Base-by-base conservation (phyloP, 2,888 invertebrate genomes). In the Yponomeuta malinellus region DNA sequence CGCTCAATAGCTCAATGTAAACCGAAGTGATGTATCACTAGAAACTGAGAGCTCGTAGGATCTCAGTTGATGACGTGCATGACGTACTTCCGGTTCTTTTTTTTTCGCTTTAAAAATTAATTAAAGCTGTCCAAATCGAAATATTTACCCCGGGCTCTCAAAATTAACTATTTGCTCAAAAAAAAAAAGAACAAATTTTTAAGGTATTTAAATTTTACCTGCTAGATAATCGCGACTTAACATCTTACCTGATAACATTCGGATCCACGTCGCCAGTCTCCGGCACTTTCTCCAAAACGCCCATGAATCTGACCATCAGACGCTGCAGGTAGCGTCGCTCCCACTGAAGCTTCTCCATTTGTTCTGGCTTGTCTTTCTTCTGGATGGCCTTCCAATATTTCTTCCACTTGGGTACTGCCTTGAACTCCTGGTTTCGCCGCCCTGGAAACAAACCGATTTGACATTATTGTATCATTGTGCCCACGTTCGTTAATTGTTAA, bases 331-430 rank as follows among this genome's bases (percentile, higher is more conserved):
- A 99, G 71, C 94, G 95, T 66, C 98, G 93, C 82, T 98, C 98
- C 96, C 97, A 98, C 68, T 94, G 94, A 15, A 96, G 83, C 76
- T 95, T 95, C 1, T 96, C 95, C 72, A 94, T 88, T 72, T 93
- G 83, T 71, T 95, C 95, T 0, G 95, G 94, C 75, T 95, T 95
- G 79, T 97, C 97, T 78, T 96, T 97, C 82, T 97, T 98, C 79
- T 96, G 95, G 71, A 98, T 95, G 6, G 96, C 95, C 73, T 96
- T 95, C 97, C 97, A 99, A 81, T 96, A 97, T 84, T 98, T 98
- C 72, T 94, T 94, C 96, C 98, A 97, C 85, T 97, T 97, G 0
- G 98, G 96, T 76, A 96, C 95, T 65, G 94, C 93, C 82, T 95
- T 95, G 77, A 99, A 96, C 83, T 99, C 97, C 78, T 96, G 94